These are phyloP conservation scores for Linyphia triangularis DNA, from an alignment of 2,888 invertebrate species.

Conservation along the genomic window DNA sequence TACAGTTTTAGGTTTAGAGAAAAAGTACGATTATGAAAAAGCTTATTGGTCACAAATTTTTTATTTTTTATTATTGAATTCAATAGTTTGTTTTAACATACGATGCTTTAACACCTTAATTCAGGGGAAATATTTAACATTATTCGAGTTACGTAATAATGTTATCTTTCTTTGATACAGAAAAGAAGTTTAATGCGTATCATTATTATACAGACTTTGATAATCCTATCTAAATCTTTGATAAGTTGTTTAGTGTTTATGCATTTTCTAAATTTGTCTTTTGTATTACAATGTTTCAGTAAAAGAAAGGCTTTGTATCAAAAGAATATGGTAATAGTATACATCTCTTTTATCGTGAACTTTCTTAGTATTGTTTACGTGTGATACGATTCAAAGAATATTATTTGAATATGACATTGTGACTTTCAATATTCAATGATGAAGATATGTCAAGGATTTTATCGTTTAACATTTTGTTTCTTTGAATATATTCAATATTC, in stretches of 20 bases:
- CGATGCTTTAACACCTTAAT: too few relatives aligned
- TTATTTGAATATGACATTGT: not conserved
- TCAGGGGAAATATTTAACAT: too few relatives aligned
- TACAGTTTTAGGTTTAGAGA: too few relatives aligned
- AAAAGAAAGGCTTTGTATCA: not conserved
- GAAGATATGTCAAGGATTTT: too few relatives aligned
- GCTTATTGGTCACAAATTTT: too few relatives aligned
- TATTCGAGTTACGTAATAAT: too few relatives aligned
- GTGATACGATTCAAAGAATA: not conserved
- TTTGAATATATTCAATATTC: too few relatives aligned
- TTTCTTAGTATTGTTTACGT: conserved; percentile 15
- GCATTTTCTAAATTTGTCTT: not conserved
- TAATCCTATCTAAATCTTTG: not conserved
- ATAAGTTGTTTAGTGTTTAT: too few relatives aligned
- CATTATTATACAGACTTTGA: not conserved
- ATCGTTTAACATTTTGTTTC: not conserved
- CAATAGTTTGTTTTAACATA: too few relatives aligned
- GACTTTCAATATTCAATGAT: not conserved
- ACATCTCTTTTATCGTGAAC: not conserved
- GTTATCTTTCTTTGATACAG: not conserved
- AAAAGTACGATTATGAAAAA: too few relatives aligned
- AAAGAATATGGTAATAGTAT: not conserved
- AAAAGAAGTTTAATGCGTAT: not conserved
- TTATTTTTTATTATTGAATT: too few relatives aligned
- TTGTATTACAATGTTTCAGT: not conserved